Base-by-base conservation (phyloP, 2,113 vertebrate species). In the Hydropotes inermis region DNA sequence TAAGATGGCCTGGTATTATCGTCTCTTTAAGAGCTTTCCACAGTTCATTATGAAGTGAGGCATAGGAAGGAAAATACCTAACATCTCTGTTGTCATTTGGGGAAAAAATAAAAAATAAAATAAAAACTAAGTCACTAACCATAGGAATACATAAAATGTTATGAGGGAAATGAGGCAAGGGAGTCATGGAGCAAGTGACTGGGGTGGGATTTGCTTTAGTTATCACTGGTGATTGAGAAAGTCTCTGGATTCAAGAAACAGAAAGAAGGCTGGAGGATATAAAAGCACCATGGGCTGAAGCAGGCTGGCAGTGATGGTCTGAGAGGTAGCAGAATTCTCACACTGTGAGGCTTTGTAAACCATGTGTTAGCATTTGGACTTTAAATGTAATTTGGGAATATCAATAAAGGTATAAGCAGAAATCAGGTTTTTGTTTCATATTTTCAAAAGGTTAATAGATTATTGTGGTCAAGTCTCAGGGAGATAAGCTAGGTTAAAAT, bases 221-320 rank as follows among this genome's bases (percentile, higher is more conserved):
- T 55, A 3, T 21, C 36, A 33, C 0, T 88, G 25, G 17, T 52
- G 43, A 86, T 15, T 6, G 28, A 47, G 39, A 58, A 43, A 36
- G 1, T 50, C 43, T 67, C 60, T 95, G 60, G 7, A 45, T 52
- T 54, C 21, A 61, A 33, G 52, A 87, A 91, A 54, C 25, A 28
- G 45, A 55, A 55, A 52, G 36, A 55, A 21, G 12, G 28, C n/a
- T 6, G 2, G 23, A 25, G 23, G 2, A 1, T 15, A 8, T 36
- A 15, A 67, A 3, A 21, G 3, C 2, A 5, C 30, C 25, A 21
- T 3, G 1, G 11, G 7, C n/a, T 21, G 16, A 70, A 30, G 33
- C 6, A 33, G 6, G 16, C 28, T 19, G 47, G 9, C 1, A 9
- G 19, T 33, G 21, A 8, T 12, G 5, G 36, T 16, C 55, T 78